Percentiles rank a stretch among this genome's conserved stretches.
Evolutionary conservation across 2,797 vertebrate genomes (phyloP).

Genomic region (Lepus townsendii): DNA sequence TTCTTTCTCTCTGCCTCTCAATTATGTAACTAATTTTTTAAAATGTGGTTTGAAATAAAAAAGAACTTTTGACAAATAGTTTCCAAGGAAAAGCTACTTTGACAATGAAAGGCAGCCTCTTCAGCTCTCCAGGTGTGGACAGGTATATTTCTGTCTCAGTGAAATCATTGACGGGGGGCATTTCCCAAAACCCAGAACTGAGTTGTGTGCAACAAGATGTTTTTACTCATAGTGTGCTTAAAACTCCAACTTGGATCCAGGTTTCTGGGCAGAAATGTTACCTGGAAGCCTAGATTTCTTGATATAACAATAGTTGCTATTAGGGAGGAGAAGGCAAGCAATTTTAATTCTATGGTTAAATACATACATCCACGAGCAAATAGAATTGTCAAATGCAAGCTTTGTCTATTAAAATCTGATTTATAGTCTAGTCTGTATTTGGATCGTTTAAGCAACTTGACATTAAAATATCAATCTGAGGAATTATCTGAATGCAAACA

Average conservation of each 20-base stretch:
- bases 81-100: not conserved
- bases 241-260: not conserved
- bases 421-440: not conserved
- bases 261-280: not conserved
- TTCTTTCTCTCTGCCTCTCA: too few species aligned
- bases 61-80: not conserved
- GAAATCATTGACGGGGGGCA: not conserved
- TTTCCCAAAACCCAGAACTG: not conserved
- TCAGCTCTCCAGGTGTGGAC: not conserved
- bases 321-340: not conserved
- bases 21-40: too few species aligned
- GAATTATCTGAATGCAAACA: not conserved
- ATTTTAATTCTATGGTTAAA: not conserved
- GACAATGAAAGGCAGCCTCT: not conserved
- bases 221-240: not conserved
- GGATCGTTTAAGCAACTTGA: not conserved
- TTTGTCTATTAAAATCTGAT: not conserved
- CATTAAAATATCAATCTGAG: slow-evolving; percentile 38
- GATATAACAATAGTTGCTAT: not conserved
- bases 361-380: not conserved
- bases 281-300: not conserved
- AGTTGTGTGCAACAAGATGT: not conserved
- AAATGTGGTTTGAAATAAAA: too few species aligned
- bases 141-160: not conserved
- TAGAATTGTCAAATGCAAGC: not conserved